Base-by-base conservation (phyloP, 2,888 invertebrate species). In the Parochlus steinenii region DNA sequence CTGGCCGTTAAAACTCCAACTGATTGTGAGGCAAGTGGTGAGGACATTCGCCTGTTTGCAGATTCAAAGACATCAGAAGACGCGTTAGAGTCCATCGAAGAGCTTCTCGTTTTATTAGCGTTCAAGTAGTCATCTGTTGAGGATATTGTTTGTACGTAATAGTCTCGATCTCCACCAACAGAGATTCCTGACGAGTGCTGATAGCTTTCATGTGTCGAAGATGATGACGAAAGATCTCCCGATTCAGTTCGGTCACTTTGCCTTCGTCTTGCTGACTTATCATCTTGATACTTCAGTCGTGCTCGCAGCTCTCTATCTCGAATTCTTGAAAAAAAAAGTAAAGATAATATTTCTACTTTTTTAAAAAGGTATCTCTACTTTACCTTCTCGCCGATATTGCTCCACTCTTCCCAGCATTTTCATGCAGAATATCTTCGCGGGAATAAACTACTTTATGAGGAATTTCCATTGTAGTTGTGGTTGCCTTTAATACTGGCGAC, bases 1-100 rank as follows among this genome's bases (percentile, higher is more conserved):
- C 79, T 81, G 2, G 82, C 85, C 1, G 79, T 81, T 46, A 85
- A 77, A 37, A 79, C 70, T 43, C 71, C 71, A 46, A 58, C 58
- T 50, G 68, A 65, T 49, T 69, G 42, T 28, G 48, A 39, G 11
- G 46, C 32, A 3, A 19, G 19, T 45, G 58, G 77, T 47, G 61
- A 69, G 45, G 67, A 75, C 58, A 57, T 69, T 51, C 65, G 62
- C 51, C 77, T 61, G 48, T 16, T 16, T 3, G 19, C 30, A 11
- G 30, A 11, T 14, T 36, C 36, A 24, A 36, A 36, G 2, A 36
- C 36, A 18, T 36, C 36, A 4, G 36, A 36, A n/a, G 20, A 11
- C 10, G 36, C 25, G 30, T 37, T 33, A 8, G 40, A 41, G 29
- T 41, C 43, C 35, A 31, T 42, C 17, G 32, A 40, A 31, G 40